Conservation (phyloP, 2,797 vertebrate species). For the Protonibea diacanthus region DNA sequence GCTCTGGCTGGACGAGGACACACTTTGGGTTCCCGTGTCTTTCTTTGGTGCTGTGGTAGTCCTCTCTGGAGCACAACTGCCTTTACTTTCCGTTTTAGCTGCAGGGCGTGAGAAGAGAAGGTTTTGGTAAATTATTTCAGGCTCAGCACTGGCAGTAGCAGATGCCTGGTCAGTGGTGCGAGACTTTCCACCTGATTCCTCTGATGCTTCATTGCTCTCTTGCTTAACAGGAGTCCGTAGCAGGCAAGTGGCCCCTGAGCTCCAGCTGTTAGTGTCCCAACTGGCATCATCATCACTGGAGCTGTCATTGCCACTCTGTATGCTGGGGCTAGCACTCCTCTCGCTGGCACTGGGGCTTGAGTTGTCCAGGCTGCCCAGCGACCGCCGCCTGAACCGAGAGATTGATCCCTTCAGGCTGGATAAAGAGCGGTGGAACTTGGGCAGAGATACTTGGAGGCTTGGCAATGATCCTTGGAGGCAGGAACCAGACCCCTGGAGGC, state of each 20-base stretch:
- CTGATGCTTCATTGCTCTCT: constrained; percentile 73
- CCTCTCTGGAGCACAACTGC: constrained; percentile 26
- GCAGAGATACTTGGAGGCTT: constrained; percentile 63
- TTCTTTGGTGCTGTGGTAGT: constrained; percentile 50
- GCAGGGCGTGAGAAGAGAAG: constrained; percentile 62
- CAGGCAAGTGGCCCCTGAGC: constrained; percentile 86
- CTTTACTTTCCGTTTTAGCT: constrained; percentile 55
- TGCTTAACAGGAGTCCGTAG: constrained; percentile 80
- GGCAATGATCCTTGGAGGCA: constrained; percentile 67
- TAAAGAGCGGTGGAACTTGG: constrained; percentile 66
- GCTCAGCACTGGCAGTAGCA: constrained; percentile 36
- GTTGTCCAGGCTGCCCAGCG: constrained; percentile 67
- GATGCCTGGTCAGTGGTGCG: constrained; percentile 43
- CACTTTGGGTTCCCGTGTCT: constrained; percentile 68
- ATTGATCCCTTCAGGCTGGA: constrained; percentile 69
- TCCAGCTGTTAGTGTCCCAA: constrained; percentile 86
- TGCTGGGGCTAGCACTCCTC: constrained; percentile 64
- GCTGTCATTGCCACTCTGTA: constrained; percentile 70
- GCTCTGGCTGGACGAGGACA: constrained; percentile 60
- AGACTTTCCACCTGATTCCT: constrained; percentile 56
- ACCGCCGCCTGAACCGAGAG: constrained; percentile 65
- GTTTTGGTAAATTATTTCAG: constrained; percentile 81
- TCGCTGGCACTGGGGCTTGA: constrained; percentile 60
- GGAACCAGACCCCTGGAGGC: constrained; percentile 60
- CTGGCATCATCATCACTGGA: constrained; percentile 84